These are phyloP conservation scores for Paedocypris sp. DNA, from an alignment of 2,113 vertebrate genomes.

Conservation along the genomic window DNA sequence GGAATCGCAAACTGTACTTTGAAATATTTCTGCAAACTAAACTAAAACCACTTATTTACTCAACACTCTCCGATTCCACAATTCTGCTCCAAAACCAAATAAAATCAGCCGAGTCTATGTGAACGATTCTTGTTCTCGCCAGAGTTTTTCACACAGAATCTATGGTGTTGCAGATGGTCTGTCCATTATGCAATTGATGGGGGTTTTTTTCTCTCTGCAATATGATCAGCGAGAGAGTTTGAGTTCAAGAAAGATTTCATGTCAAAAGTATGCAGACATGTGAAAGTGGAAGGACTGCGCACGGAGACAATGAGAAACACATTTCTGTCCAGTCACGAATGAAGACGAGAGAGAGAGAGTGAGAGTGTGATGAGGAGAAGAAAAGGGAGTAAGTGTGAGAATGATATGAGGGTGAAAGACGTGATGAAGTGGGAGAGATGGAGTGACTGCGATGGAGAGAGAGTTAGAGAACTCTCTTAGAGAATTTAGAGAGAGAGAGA, in stretches of 20 bases:
- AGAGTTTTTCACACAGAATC: not conserved
- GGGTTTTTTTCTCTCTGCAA: slow-evolving; percentile 25
- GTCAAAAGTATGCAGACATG: slow-evolving; percentile 27
- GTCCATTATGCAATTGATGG: slow-evolving; percentile 23
- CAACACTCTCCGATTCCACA: slow-evolving; percentile 13
- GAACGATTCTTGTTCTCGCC: too few species aligned
- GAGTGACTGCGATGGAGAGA: too few species aligned
- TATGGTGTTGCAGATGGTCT: slow-evolving; percentile 16
- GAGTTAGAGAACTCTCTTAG: too few species aligned
- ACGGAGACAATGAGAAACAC: slow-evolving; percentile 26
- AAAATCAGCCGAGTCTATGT: not conserved
- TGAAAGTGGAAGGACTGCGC: slow-evolving; percentile 10
- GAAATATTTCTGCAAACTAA: slow-evolving; percentile 33
- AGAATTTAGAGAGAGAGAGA: too few species aligned
- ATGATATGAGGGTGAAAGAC: slow-evolving; percentile 18
- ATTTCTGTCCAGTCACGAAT: slow-evolving; percentile 19
- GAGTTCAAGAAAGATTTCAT: slow-evolving; percentile 9
- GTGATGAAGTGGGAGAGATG: slow-evolving; percentile 45
- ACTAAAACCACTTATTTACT: slow-evolving; percentile 39
- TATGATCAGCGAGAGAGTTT: not conserved
- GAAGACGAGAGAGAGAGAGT: not conserved
- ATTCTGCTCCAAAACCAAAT: not conserved
- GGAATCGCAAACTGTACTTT: too few species aligned
- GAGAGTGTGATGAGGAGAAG: not conserved
- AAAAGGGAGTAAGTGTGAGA: slow-evolving; percentile 1